phyloP scores from a whole-genome alignment of 2,797 vertebrate genomes.

The Oryzias sinensis region DNA sequence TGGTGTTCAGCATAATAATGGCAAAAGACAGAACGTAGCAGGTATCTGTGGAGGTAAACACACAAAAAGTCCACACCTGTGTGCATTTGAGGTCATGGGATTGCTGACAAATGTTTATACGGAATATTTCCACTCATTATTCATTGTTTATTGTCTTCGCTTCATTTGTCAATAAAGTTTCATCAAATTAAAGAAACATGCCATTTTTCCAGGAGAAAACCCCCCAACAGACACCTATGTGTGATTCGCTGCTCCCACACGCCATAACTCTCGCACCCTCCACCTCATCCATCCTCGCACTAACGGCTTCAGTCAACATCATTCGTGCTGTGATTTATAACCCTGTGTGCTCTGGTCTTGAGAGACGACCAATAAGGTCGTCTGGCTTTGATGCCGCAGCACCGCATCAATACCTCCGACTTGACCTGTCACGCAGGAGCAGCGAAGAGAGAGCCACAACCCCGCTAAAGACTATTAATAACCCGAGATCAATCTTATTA shows the following conservation, averaged over 20 bases:
- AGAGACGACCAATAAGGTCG: slow-evolving; percentile 52
- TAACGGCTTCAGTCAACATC: slow-evolving; percentile 37
- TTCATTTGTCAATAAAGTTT: too few relatives aligned
- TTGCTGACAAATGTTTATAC: too few relatives aligned
- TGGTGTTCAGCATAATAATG: slow-evolving; percentile 98
- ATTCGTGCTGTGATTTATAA: slow-evolving; percentile 41
- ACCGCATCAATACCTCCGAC: slow-evolving; percentile 61
- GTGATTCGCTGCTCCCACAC: slow-evolving; percentile 11
- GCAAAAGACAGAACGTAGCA: slow-evolving; percentile 97
- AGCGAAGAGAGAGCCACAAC: slow-evolving; percentile 5
- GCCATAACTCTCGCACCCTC: slow-evolving; percentile 43
- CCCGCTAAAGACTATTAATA: slow-evolving; percentile 46
- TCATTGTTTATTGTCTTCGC: too few relatives aligned
- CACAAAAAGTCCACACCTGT: slow-evolving; percentile 16
- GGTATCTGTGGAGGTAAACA: slow-evolving; percentile 82
- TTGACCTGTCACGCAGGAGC: slow-evolving; percentile 29
- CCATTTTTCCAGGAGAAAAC: neutral
- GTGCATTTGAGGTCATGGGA: neutral
- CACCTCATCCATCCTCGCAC: slow-evolving; percentile 43
- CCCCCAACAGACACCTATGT: slow-evolving; percentile 2
- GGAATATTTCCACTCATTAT: too few relatives aligned
- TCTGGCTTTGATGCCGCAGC: slow-evolving; percentile 47
- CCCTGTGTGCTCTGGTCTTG: slow-evolving; percentile 5
- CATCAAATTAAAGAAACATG: too few relatives aligned
- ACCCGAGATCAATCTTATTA: slow-evolving; percentile 58